Evolutionary conservation across 1,140 invertebrate species (phyloP), one percentile per base, ranked within the genome.

Genomic region (Matsumurasca onukii): DNA sequence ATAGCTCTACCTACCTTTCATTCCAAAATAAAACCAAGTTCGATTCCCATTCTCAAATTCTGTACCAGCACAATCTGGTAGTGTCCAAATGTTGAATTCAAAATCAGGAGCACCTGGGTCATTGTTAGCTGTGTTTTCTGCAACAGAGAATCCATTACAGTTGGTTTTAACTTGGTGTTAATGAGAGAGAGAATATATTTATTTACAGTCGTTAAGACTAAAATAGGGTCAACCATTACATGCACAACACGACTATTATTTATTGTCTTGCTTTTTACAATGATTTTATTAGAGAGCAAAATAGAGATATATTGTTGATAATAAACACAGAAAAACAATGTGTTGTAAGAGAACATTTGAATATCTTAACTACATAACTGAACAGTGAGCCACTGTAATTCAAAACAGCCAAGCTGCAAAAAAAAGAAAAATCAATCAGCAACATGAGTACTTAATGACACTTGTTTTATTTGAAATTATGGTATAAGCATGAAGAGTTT

Each of bases 1-100:
- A n/a, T n/a, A n/a, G n/a, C n/a, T n/a, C n/a, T n/a, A 39, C 34
- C 69, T 74, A 81, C 81, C 83, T 79, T 84, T 85, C 31, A 97
- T 80, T n/a, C 92, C 92, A 85, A 97, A 97, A 77, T 94, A 90
- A 82, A 97, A 97, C 95, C 95, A 97, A 1, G 94, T 94, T 70
- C 93, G 85, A 77, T 95, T 95, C 24, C 88, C 89, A 83, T 95
- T 97, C 80, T 95, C 91, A 85, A 87, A 95, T 75, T 91, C 88
- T 13, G 93, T 95, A 30, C 91, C 93, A 70, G 85, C 86, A 82
- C 93, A 95, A 78, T 97, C 95, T 1, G 92, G 92, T 72, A 87
- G 88, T 1, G 94, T 96, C 94, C 94, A 97, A 24, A 96, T 78
- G 80, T 95, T 93, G 77, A 94, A 94, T 79, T 95, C 93, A 82